Base-by-base conservation (phyloP, 2,113 vertebrate species). In the Bambusicola thoracicus region DNA sequence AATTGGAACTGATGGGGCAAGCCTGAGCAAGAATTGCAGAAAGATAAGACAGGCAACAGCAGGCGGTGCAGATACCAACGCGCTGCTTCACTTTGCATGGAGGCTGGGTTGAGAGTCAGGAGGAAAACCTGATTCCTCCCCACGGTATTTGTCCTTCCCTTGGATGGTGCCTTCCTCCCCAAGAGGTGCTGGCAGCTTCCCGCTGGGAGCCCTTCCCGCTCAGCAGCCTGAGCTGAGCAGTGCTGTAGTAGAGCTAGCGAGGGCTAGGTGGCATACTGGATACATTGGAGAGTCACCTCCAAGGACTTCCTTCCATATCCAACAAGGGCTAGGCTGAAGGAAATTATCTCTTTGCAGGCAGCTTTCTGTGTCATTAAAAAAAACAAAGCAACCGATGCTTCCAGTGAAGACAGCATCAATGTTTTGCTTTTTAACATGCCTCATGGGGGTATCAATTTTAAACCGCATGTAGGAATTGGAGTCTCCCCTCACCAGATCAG, bases 181-280 rank as follows among this genome's bases (percentile, higher is more conserved):
- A 82, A 62, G 40, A 66, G 73, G 25, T 32, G 70, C 53, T 94
- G 3, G 2, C 65, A 53, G 36, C 78, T 84, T 79, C 10, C 6
- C 49, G 66, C 68, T 49, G 85, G 61, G 32, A 95, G 56, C 34
- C 56, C 61, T 75, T 85, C 90, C 53, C 78, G n/a, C n/a, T n/a
- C n/a, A 46, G 63, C 44, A 59, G 70, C 81, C 55, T 7, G 4
- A 51, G 46, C 67, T 19, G 13, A 66, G 83, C 7, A 12, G 78
- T 80, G 61, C 44, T 98, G 98, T 41, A 98, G 93, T 98, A 87
- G 95, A 86, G 30, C 27, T 55, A 70, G 51, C 2, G 96, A 97
- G 92, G 96, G 97, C 98, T 98, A 98, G 98, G 97, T 98, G 98
- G 98, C 98, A 97, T 97, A 90, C 77, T 97, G 90, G 97, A 97